phyloP scores from a whole-genome alignment of 2,113 vertebrate genomes.

The Pedetes capensis region DNA sequence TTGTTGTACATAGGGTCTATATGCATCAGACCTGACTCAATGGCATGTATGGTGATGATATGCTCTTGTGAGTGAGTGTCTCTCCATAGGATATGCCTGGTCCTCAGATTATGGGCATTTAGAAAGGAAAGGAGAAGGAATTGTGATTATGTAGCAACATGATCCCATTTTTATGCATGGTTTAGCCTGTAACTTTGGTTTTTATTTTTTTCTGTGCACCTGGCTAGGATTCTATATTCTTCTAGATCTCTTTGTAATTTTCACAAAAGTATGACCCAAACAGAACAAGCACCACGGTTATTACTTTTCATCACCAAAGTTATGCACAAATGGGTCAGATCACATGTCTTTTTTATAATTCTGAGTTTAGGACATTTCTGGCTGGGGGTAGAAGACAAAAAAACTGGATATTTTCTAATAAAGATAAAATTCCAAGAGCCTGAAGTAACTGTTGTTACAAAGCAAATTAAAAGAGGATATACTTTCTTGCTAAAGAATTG shows the following conservation, averaged over 20 bases:
- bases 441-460: background rate
- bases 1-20: no score
- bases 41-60: no score
- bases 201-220: conserved; percentile 10
- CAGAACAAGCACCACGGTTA: background rate
- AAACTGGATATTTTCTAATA: conserved; percentile 20
- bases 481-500: background rate
- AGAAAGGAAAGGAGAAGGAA: conserved; percentile 10
- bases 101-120: background rate
- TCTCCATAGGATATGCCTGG: background rate
- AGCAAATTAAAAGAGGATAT: background rate
- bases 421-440: conserved; percentile 1
- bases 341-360: background rate
- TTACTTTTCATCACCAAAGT: conserved; percentile 34
- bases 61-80: background rate
- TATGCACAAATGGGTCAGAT: background rate
- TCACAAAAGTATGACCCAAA: conserved; percentile 22
- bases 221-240: conserved; percentile 33
- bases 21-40: no score
- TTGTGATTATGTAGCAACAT: background rate
- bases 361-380: background rate
- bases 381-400: background rate
- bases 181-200: conserved; percentile 64
- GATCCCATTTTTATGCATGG: conserved; percentile 38
- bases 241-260: conserved; percentile 51